Evolutionary conservation across 2,797 vertebrate species (phyloP).

Genomic region (Manis pentadactyla): DNA sequence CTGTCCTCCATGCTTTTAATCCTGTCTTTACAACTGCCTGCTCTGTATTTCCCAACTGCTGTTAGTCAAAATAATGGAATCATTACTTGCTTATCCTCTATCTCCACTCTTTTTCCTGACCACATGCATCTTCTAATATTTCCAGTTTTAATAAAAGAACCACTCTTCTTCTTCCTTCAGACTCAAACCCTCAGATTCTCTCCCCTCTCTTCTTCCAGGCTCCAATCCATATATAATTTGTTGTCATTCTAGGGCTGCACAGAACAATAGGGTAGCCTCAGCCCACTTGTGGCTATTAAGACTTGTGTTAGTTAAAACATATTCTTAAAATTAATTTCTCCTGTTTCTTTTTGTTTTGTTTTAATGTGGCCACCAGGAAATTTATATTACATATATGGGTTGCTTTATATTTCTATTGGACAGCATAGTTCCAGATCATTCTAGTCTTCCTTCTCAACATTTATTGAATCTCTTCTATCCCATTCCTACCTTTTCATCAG

Average conservation of each 20-base stretch:
- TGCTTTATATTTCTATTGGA: not conserved
- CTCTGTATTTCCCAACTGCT: not conserved
- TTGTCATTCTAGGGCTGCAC: not conserved
- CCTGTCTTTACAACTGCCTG: not conserved
- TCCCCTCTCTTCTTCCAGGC: not conserved
- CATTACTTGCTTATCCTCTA: not conserved
- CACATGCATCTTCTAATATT: not conserved
- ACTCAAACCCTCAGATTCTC: not conserved
- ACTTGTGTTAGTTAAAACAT: not conserved
- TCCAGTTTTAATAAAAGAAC: not conserved
- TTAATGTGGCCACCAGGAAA: not conserved
- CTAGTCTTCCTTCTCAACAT: not conserved
- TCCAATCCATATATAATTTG: too few species aligned
- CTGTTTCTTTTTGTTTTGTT: not conserved
- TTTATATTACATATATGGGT: not conserved
- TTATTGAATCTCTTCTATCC: conserved; percentile 15
- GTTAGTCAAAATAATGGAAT: not conserved
- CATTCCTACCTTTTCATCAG: not conserved
- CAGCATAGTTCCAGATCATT: not conserved
- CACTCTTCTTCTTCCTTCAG: not conserved
- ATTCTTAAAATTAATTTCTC: not conserved
- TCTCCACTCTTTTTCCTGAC: not conserved
- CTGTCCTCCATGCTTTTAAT: not conserved
- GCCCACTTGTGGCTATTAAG: too few species aligned
- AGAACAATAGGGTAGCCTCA: not conserved